Evolutionary conservation across 1,140 invertebrate species (phyloP).

Genomic region (Trichonephila inaurata): DNA sequence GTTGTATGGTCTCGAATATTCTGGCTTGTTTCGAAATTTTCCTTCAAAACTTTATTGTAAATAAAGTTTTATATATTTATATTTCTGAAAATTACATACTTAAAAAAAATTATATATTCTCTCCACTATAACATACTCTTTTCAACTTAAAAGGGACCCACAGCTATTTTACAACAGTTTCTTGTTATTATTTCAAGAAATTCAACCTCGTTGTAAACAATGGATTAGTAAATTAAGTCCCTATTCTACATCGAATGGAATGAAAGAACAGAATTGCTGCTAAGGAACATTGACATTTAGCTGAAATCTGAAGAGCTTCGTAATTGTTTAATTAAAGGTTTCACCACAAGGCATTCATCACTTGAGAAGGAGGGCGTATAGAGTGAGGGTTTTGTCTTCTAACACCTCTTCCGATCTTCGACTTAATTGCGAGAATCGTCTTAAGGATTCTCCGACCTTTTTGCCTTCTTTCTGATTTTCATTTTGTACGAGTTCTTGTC

Average conservation of each 20-base stretch:
- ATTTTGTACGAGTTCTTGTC: slow-evolving; percentile 62
- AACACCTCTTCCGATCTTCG: neutral
- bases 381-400: slow-evolving; percentile 7
- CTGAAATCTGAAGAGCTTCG: slow-evolving; percentile 51
- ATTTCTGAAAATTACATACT: too few relatives aligned
- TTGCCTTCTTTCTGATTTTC: slow-evolving; percentile 40
- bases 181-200: slow-evolving; percentile 11
- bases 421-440: slow-evolving; percentile 62
- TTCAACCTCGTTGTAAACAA: neutral
- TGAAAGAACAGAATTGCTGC: neutral
- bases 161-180: neutral
- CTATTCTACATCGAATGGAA: neutral
- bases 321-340: slow-evolving; percentile 77
- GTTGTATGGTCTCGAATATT: too few relatives aligned
- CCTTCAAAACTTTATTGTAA: too few relatives aligned
- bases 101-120: neutral
- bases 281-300: slow-evolving; percentile 57
- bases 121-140: neutral
- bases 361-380: neutral
- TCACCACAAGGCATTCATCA: slow-evolving; percentile 57
- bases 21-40: too few relatives aligned
- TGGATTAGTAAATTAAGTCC: slow-evolving; percentile 17
- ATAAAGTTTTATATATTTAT: too few relatives aligned
- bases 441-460: slow-evolving; percentile 25
- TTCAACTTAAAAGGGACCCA: neutral